Conservation (phyloP, 2,888 invertebrate species). For the Platycnemis pennipes region DNA sequence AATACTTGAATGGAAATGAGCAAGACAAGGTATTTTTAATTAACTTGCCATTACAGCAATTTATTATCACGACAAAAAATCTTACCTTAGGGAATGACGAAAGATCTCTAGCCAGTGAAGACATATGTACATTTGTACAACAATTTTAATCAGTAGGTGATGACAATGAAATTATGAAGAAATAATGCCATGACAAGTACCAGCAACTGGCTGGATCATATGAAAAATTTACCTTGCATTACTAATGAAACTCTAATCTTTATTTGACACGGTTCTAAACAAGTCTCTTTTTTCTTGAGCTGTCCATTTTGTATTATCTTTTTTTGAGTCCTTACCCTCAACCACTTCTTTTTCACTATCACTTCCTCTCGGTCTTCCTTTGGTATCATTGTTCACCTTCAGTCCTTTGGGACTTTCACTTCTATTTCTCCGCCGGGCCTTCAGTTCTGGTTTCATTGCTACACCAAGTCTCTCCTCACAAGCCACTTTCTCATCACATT, state of each 20-base stretch:
- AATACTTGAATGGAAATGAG: too few relatives aligned
- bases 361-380: conserved; percentile 45
- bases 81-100: conserved; percentile 47
- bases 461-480: not conserved
- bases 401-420: conserved; percentile 69
- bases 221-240: not conserved
- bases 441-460: not conserved
- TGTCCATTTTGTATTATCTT: conserved; percentile 62
- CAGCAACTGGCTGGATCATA: not conserved
- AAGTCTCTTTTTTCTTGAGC: conserved; percentile 65
- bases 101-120: not conserved
- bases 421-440: conserved; percentile 41
- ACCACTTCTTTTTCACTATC: conserved; percentile 41
- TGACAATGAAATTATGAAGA: not conserved
- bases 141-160: not conserved
- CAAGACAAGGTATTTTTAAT: not conserved
- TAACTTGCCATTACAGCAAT: conserved; percentile 43
- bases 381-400: conserved; percentile 47
- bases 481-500: conserved; percentile 32
- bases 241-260: conserved; percentile 57
- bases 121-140: conserved; percentile 64
- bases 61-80: conserved; percentile 38
- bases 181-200: not conserved
- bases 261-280: conserved; percentile 60
- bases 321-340: conserved; percentile 5